Evolutionary conservation across 2,113 vertebrate species (phyloP), one percentile per base, ranked within the genome.

Genomic region (Ammospiza nelsoni): DNA sequence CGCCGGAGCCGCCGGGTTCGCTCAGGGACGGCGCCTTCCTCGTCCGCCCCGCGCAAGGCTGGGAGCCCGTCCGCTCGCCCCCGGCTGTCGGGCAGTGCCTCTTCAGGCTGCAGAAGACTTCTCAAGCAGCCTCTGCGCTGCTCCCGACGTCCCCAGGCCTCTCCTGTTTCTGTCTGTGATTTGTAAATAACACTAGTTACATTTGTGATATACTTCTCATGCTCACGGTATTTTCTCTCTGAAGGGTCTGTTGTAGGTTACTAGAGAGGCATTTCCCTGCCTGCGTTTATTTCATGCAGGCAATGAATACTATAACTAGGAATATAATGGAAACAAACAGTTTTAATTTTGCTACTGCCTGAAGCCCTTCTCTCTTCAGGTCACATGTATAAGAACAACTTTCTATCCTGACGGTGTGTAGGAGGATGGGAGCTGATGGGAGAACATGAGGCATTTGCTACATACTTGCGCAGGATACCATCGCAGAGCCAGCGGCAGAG

Each of bases 21-120:
- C 21, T 33, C 52, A 1, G 12, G 41, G 39, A 3, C 3, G 33
- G 49, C 20, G 0, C 41, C 12, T 46, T 67, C 41, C 21, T 37
- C 41, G 41, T 31, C 41, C 33, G 20, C 15, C 16, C 77, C 51
- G 62, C 12, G 27, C 51, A 12, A 25, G 72, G 31, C 6, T 17
- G 66, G 17, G 35, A 43, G 14, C 5, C 9, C 5, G 5, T 17
- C 19, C 24, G 35, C 49, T 52, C 23, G 12, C 4, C 35, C 17
- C 20, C 37, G 0, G 10, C 46, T 23, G 52, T 3, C 39, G 5
- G 4, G 77, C 43, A 1, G 1, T 11, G 61, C 37, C 24, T 35
- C 20, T 24, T 21, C 54, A 28, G 76, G 17, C 55, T 39, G 24
- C 41, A 8, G 48, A 44, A 59, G 17, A 12, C 27, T 4, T 6